Base-by-base conservation (phyloP, 2,888 invertebrate species). In the Quadroppia sp. region DNA sequence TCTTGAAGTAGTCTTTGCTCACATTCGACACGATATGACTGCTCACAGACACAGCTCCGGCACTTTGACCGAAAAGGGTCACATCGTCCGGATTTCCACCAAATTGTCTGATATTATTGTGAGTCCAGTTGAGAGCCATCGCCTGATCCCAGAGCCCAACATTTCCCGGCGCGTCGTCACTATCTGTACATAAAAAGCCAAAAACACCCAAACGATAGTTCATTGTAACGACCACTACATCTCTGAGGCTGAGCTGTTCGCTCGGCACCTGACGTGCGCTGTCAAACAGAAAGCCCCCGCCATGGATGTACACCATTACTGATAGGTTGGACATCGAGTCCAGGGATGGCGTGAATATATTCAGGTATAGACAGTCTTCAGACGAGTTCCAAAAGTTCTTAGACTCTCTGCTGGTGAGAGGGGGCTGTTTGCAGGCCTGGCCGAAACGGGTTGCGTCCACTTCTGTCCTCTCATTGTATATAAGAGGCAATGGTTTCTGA, bases 181-280 rank as follows among this genome's bases (percentile, higher is more conserved):
- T 36, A 36, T n/a, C 20, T 36, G 36, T 30, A 17, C 30, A 64
- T n/a, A 64, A 13, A 36, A 64, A 64, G 1, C 64, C 64, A n/a
- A 64, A 64, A 36, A 64, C 64, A 64, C 64, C 64, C 30, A 64
- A 64, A 20, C 64, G 64, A n/a, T 64, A 64, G 30, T 64, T 64
- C 2, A 64, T 36, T 7, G 64, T 36, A n/a, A 64, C 64, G 17
- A 64, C 20, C 2, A 64, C 40, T 20, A 64, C 64, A 64, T 36
- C 40, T 17, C 64, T 32, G 3, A 64, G 17, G 2, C n/a, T n/a
- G 7, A 64, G 20, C 36, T 64, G 36, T 20, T 6, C 9, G 4
- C 64, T 20, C 4, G 9, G 7, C 4, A 64, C 36, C n/a, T 36
- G 36, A 7, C 15, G 7, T 6, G 36, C 4, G 7, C 17, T 17